A percentile compares a stretch with the other conserved stretches of the same genome.
phyloP scores from a whole-genome alignment of 35 echinoderm and acorn worm genomes.

The Apostichopus parvimensis region DNA sequence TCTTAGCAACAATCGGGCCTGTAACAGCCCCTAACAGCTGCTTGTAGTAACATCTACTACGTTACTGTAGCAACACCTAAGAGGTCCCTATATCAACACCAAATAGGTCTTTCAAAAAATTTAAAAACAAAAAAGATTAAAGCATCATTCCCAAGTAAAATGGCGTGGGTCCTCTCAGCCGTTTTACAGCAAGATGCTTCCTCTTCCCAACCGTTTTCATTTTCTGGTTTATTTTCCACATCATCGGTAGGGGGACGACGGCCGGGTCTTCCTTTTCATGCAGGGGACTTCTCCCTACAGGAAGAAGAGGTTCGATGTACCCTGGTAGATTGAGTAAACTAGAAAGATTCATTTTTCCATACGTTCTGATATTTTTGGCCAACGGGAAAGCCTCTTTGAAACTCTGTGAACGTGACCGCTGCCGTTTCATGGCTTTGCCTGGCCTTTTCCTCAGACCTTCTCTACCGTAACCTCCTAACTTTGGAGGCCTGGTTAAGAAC shows the following conservation, averaged over 20 bases:
- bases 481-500: constrained; percentile 61
- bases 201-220: constrained; percentile 34
- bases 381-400: constrained; percentile 81
- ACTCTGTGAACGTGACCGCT: constrained; percentile 56
- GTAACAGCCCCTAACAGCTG: too few relatives aligned
- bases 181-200: not conserved
- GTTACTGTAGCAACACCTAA: too few relatives aligned
- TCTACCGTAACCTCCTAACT: constrained; percentile 58
- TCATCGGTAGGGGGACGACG: not conserved
- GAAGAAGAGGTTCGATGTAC: constrained; percentile 47
- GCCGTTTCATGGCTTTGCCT: constrained; percentile 57
- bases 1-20: too few relatives aligned
- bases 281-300: not conserved
- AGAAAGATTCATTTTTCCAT: constrained; percentile 44
- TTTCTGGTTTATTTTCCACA: constrained; percentile 39
- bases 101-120: not conserved
- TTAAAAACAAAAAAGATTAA: not conserved
- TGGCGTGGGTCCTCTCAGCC: not conserved
- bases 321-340: constrained; percentile 44
- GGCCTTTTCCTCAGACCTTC: constrained; percentile 70
- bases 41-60: too few relatives aligned
- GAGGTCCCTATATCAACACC: not conserved
- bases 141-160: constrained; percentile 43
- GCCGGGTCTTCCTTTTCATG: not conserved
- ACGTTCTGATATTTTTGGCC: constrained; percentile 56